Base-by-base conservation (phyloP, 2,888 invertebrate species). In the Zonitis immaculata region DNA sequence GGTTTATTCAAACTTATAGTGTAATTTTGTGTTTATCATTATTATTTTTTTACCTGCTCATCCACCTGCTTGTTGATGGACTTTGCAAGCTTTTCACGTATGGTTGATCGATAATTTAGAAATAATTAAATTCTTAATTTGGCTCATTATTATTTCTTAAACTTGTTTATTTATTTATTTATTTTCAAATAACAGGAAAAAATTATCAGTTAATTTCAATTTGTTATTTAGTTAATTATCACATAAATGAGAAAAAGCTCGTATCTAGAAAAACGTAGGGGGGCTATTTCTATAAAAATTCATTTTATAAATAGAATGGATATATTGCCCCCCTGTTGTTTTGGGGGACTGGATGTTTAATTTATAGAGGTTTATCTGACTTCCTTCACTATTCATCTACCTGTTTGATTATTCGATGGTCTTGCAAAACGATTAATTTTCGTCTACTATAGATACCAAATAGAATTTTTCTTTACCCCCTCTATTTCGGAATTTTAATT, bases 161-260 rank as follows among this genome's bases (percentile, higher is more conserved):
- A n/a, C n/a, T n/a, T n/a, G n/a, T n/a, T n/a, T n/a, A n/a, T n/a
- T n/a, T n/a, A n/a, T n/a, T n/a, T n/a, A n/a, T n/a, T n/a, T n/a
- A n/a, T n/a, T n/a, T n/a, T n/a, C n/a, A n/a, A n/a, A n/a, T n/a
- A n/a, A n/a, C n/a, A n/a, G n/a, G n/a, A n/a, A n/a, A n/a, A n/a
- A n/a, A n/a, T n/a, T n/a, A n/a, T n/a, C n/a, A 64, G 65, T 61
- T 66, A 69, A 69, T 70, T 68, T 68, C 67, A 70, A 69, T 68
- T 69, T 68, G 70, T n/a, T 69, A 62, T 67, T 67, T 64, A 60
- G 60, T 62, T 68, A 69, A 69, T 68, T 68, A 69, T 66, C 68
- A 67, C 68, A 68, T 66, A 69, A 67, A 69, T 69, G 66, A 11
- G 18, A 64, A 63, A 64, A 56, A 66, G n/a, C n/a, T n/a, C n/a